Conservation (phyloP, 2,888 invertebrate genomes). For the Apantesis nais region DNA sequence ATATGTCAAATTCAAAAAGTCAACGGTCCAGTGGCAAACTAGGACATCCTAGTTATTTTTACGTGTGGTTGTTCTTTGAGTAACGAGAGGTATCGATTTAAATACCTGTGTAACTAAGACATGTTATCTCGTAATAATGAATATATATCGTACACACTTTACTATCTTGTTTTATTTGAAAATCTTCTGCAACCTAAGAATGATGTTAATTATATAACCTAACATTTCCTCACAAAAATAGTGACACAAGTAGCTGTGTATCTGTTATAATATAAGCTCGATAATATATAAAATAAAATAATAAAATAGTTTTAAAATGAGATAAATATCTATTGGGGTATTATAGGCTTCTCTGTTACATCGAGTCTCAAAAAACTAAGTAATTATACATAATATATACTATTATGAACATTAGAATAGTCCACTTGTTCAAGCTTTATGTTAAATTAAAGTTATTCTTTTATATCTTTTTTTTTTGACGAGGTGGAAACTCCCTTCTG, state of each 20-base stretch:
- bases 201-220: neutral
- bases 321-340: neutral
- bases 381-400: neutral
- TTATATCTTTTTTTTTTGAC: too few species aligned
- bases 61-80: neutral
- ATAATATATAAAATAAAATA: too few species aligned
- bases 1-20: conserved; percentile 19
- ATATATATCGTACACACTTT: neutral
- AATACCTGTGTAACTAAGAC: neutral
- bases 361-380: neutral
- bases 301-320: too few species aligned
- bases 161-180: neutral
- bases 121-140: neutral
- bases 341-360: neutral
- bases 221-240: neutral
- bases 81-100: neutral
- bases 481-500: too few species aligned
- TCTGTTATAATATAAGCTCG: neutral
- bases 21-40: neutral
- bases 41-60: neutral
- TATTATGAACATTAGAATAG: too few species aligned
- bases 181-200: neutral
- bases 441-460: too few species aligned
- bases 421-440: too few species aligned
- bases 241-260: too few species aligned